Base-by-base conservation (phyloP, 2,888 invertebrate species). In the Drosophila nr. perissopoda region DNA sequence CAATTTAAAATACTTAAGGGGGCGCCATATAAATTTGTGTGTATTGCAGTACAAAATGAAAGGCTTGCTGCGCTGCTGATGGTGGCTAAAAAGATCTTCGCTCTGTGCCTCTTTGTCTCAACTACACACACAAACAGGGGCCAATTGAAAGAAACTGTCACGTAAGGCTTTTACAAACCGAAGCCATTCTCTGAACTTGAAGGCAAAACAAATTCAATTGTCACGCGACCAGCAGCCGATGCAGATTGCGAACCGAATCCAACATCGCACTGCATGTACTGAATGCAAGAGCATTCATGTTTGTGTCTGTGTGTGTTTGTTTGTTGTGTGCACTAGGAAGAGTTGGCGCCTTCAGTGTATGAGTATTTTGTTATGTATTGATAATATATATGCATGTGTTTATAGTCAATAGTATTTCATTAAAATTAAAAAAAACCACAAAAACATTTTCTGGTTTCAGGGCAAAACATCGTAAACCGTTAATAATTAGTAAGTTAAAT, bases 191-290 rank as follows among this genome's bases (percentile, higher is more conserved):
- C 60, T 90, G 87, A 89, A 88, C 89, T 90, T 91, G 85, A 83
- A 82, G 91, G 89, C 90, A 91, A 87, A 89, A 63, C 91, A 89
- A 74, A 85, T 79, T 78, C 81, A 85, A 85, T 88, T 88, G 92
- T 83, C 89, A 86, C 89, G 89, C 86, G 84, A 84, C 82, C 59
- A 78, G 78, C 82, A 83, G 70, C 84, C 72, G 40, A 67, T 67
- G 40, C 72, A 72, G 83, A 76, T 69, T 62, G 63, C 34, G 40
- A 48, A 53, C 29, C 59, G 58, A 63, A 8, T 2, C 46, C 46
- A 46, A 31, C 49, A 38, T 13, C 31, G 18, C 27, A 70, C 40
- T 36, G 68, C 66, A 68, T 16, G 31, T 5, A 48, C n/a, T 58
- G 25, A 31, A 36, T 36, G 42, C 34, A 25, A 40, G n/a, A 25